Conservation (phyloP, 2,797 vertebrate species). For the Tragopan temminckii region DNA sequence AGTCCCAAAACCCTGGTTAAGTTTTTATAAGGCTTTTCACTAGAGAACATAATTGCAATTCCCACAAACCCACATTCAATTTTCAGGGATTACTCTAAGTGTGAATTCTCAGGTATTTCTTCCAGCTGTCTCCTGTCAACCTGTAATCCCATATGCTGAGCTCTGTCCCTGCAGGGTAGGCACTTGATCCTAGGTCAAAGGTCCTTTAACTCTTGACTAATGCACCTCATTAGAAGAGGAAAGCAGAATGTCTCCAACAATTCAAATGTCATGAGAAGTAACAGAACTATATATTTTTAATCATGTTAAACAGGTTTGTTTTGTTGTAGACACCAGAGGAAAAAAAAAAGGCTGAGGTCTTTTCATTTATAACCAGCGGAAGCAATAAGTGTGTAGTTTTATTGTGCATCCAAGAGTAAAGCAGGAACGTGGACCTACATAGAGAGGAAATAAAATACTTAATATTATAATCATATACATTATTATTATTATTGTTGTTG, state of each 20-base stretch:
- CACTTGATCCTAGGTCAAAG: constrained; percentile 82
- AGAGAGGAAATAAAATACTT: constrained; percentile 2
- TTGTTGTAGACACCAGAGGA: not conserved
- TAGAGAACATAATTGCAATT: constrained; percentile 71
- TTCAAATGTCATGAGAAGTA: constrained; percentile 64
- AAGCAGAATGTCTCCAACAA: constrained; percentile 69
- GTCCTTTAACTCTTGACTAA: constrained; percentile 80
- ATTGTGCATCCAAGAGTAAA: not conserved
- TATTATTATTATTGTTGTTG: not conserved
- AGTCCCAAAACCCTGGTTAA: constrained; percentile 60
- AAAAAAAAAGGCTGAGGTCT: not conserved
- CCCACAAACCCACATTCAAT: constrained; percentile 71
- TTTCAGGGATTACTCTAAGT: constrained; percentile 79
- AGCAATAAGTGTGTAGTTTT: not conserved
- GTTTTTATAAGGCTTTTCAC: constrained; percentile 76
- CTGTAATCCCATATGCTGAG: constrained; percentile 69
- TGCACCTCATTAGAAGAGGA: constrained; percentile 77
- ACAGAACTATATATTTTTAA: constrained; percentile 67
- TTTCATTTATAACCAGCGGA: not conserved
- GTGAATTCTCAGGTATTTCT: constrained; percentile 79
- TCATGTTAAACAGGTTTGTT: constrained; percentile 38
- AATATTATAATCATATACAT: not conserved
- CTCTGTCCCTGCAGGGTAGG: constrained; percentile 76
- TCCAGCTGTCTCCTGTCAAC: constrained; percentile 80
- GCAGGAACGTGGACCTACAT: not conserved